Evolutionary conservation across 1,140 invertebrate genomes (phyloP), one percentile per base, ranked within the genome.

Genomic region (Cyphomyrmex costatus): DNA sequence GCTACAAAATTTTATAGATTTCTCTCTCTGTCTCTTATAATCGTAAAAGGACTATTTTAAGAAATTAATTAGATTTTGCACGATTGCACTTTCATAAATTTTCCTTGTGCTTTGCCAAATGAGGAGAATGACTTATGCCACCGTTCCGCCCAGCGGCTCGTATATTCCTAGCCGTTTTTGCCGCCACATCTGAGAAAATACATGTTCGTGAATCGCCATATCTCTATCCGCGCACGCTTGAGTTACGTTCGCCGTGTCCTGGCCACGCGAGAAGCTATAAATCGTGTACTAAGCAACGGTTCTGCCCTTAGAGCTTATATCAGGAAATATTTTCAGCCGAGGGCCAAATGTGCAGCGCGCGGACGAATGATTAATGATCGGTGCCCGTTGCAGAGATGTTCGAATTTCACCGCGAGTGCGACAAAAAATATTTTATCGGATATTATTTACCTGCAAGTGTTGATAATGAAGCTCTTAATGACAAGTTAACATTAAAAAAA

Each of bases 141-240:
- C 70, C 68, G 79, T 83, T 83, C 68, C 53, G 68, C 68, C 68
- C 68, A 83, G 42, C 53, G 53, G 79, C 56, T 74, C 79, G 79
- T 83, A 83, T 83, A 83, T 83, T 74, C 79, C 68, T 83, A 46
- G 79, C 68, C 51, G 36, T 83, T 83, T 83, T 83, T 83, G 79
- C 79, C 49, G 79, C 79, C 42, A 74, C 79, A 83, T 83, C 79
- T 83, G 68, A 74, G 79, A 83, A 83, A 83, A 83, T 83, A 83
- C 68, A 83, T 36, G 68, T 73, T 83, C 79, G 79, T 83, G 79
- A 83, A 83, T 83, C 79, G 79, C 79, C 79, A 83, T 83, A 83
- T 83, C 79, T 83, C 79, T 83, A 83, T 83, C 79, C 68, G 79
- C 79, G 68, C 79, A 83, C 79, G 79, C 79, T 83, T 83, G 68